These are phyloP conservation scores for Rambutsinella grinnellia DNA, from an alignment of 2,888 invertebrate genomes.

Conservation along the genomic window DNA sequence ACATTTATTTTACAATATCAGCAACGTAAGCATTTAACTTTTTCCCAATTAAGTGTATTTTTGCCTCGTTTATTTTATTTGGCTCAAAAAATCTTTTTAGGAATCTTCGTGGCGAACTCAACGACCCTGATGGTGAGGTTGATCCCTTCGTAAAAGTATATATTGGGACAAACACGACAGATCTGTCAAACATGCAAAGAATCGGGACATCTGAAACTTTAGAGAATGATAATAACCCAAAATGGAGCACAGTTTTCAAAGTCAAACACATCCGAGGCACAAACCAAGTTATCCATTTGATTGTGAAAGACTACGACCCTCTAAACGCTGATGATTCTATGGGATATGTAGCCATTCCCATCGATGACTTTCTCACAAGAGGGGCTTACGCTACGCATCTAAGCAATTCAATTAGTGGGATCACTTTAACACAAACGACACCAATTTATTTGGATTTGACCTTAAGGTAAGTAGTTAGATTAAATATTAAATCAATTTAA, in stretches of 20 bases:
- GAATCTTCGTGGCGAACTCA: constrained; percentile 39
- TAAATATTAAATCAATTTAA: too few relatives aligned
- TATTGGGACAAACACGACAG: constrained; percentile 23
- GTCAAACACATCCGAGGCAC: constrained; percentile 40
- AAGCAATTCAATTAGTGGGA: constrained; percentile 49
- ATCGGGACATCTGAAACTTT: constrained; percentile 49
- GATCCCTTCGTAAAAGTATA: constrained; percentile 59
- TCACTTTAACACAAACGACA: constrained; percentile 51
- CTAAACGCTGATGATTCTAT: constrained; percentile 55
- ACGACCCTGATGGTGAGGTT: constrained; percentile 34
- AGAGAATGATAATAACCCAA: constrained; percentile 48
- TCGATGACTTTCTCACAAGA: constrained; percentile 53
- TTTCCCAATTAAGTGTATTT: too few relatives aligned
- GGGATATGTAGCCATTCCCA: constrained; percentile 52
- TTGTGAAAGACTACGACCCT: constrained; percentile 60
- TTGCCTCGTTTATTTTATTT: too few relatives aligned
- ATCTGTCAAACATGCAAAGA: constrained; percentile 13
- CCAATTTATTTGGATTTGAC: constrained; percentile 55
- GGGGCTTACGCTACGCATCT: constrained; percentile 41
- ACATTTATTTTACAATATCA: too few relatives aligned
- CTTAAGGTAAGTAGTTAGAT: constrained; percentile 45
- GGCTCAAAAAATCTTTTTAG: constrained; percentile 24
- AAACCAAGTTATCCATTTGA: constrained; percentile 52
- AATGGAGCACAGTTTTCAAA: constrained; percentile 57
- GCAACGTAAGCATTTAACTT: background rate